phyloP scores from a whole-genome alignment of 2,888 invertebrate genomes.

The Orthosia gracilis region DNA sequence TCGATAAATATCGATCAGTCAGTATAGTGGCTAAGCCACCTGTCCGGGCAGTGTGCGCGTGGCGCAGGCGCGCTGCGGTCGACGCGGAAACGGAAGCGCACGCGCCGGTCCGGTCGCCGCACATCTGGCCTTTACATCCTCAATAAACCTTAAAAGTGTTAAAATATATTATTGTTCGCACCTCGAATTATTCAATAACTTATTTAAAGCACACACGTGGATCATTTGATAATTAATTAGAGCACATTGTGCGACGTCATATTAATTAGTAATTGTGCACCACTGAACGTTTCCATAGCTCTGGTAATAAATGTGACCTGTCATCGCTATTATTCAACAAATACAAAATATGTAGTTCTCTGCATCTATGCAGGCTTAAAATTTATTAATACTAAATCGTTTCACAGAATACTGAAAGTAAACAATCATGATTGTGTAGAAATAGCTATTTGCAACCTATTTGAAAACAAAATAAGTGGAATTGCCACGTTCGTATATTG shows the following conservation, averaged over 20 bases:
- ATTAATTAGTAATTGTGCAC: constrained; percentile 70
- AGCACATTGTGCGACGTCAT: constrained; percentile 46
- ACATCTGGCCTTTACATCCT: constrained; percentile 87
- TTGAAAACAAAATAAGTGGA: not conserved
- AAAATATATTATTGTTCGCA: constrained; percentile 66
- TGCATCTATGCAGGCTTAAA: not conserved
- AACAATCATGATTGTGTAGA: not conserved
- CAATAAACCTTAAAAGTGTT: constrained; percentile 87
- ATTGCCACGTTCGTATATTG: not conserved
- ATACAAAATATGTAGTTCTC: constrained; percentile 1
- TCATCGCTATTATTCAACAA: constrained; percentile 49
- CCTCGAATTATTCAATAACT: constrained; percentile 44
- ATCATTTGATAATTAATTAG: constrained; percentile 45
- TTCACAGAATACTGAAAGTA: not conserved
- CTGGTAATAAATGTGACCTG: constrained; percentile 55
- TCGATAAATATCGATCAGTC: constrained; percentile 69
- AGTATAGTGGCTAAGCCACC: constrained; percentile 73
- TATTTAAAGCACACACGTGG: constrained; percentile 15
- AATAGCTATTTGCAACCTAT: not conserved
- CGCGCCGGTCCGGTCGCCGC: constrained; percentile 70
- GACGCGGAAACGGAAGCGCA: constrained; percentile 85
- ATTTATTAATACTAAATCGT: constrained; percentile 4
- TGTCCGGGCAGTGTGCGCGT: constrained; percentile 59
- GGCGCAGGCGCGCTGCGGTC: constrained; percentile 42
- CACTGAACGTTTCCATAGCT: constrained; percentile 36